phyloP scores from a whole-genome alignment of 2,797 vertebrate genomes.

The Clarias laeviceps region DNA sequence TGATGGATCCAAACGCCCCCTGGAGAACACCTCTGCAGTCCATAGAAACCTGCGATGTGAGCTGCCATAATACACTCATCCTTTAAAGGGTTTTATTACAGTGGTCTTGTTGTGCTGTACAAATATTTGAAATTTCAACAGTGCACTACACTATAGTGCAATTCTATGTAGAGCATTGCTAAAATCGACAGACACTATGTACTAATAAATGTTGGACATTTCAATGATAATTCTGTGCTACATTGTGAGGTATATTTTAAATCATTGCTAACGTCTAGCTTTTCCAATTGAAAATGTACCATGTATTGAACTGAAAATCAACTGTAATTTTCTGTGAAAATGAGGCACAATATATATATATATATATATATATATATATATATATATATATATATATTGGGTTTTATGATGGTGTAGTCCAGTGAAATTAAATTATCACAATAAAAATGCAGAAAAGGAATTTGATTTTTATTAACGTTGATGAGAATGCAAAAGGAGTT shows the following conservation, averaged over 20 bases:
- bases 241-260: constrained; percentile 40
- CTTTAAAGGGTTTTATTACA: constrained; percentile 19
- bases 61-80: constrained; percentile 23
- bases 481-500: constrained; percentile 59
- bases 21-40: constrained; percentile 32
- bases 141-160: background rate
- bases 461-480: constrained; percentile 30
- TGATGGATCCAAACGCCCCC: constrained; percentile 34
- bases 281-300: constrained; percentile 9
- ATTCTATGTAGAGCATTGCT: background rate
- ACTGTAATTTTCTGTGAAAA: background rate
- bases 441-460: constrained; percentile 22
- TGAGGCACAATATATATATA: background rate
- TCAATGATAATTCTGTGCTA: constrained; percentile 27
- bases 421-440: constrained; percentile 23
- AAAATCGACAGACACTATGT: constrained; percentile 11
- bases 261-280: background rate
- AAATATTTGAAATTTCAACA: constrained; percentile 26
- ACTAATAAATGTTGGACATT: constrained; percentile 6
- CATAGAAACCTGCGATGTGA: constrained; percentile 15
- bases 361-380: too few relatives aligned
- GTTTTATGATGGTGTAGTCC: background rate
- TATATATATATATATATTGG: too few relatives aligned
- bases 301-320: background rate
- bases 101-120: constrained; percentile 21